Base-by-base conservation (phyloP, 1,140 invertebrate genomes). In the Zophobas morio region DNA sequence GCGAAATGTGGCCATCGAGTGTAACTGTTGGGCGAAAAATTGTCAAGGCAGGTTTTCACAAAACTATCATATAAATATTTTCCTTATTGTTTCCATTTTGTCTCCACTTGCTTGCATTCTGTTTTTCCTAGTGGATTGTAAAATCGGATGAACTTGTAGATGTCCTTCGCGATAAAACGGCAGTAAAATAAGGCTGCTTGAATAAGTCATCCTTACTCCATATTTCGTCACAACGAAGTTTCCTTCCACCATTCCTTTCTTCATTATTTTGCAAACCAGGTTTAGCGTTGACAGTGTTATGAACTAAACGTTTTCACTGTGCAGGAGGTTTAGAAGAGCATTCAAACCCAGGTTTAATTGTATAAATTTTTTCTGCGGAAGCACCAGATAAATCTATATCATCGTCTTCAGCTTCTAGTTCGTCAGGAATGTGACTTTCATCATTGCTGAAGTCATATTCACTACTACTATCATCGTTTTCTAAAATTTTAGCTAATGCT, bases 1-100 rank as follows among this genome's bases (percentile, higher is more conserved):
- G 20, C 20, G 36, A 57, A 79, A 79, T 70, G 46, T 39, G 3
- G 75, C 66, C 32, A 53, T 79, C 78, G 60, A 79, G 40, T 34
- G 75, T 79, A 34, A 77, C 42, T 51, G 39, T 70, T 72, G 42
- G 35, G 70, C 33, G 70, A 72, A 72, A 47, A 72, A 72, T 74
- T 74, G 56, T 57, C 72, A 74, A 60, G 33, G 8, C 72, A 74
- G 32, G 56, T 74, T 56, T 74, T 74, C 4, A n/a, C 32, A 72
- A 72, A 46, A 8, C 42, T 46, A 46, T 46, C 42, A 46, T 46
- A 46, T 20, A 20, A 20, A 46, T 46, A 46, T 46, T 46, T 46
- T 3, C 8, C 42, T 3, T 49, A 33, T 6, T 47, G 32, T 8
- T 53, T 72, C 20, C 33, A 46, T 8, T 72, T 72, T 51, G 49